Percentiles rank a stretch among this genome's conserved stretches.
Conservation (phyloP, 1,140 invertebrate species). For the Ceratina japonica region DNA sequence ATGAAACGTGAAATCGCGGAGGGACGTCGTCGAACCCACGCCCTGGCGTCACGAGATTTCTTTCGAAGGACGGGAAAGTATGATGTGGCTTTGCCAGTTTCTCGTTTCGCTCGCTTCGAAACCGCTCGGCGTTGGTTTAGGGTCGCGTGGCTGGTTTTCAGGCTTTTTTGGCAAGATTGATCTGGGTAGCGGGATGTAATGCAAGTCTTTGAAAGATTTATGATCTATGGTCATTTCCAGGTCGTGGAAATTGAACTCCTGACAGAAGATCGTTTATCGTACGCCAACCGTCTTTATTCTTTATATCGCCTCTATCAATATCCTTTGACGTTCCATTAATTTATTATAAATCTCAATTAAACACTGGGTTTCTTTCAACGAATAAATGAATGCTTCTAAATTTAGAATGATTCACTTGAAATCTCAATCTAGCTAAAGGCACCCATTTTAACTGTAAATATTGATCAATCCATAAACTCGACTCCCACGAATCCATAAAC, state of each 20-base stretch:
- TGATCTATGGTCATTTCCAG: neutral
- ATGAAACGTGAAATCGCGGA: slow-evolving; percentile 21
- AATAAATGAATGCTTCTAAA: neutral
- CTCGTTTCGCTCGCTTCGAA: neutral
- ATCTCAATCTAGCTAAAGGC: too few relatives aligned
- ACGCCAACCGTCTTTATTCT: neutral
- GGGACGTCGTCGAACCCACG: neutral
- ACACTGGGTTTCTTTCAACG: neutral
- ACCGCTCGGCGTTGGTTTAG: neutral
- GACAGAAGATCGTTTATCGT: neutral
- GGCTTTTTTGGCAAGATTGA: neutral
- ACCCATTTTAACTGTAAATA: neutral
- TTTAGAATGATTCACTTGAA: neutral
- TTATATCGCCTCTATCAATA: too few relatives aligned
- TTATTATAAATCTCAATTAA: too few relatives aligned
- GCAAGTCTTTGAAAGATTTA: neutral
- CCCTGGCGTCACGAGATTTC: neutral
- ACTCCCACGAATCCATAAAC: neutral
- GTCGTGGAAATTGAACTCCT: neutral
- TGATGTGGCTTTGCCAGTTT: neutral
- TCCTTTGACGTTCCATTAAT: too few relatives aligned
- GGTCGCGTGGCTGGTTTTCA: neutral
- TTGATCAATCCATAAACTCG: neutral
- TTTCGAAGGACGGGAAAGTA: neutral
- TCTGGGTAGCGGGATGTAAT: neutral